A percentile compares a stretch with the other conserved stretches of the same genome.
These are phyloP conservation scores for Egretta garzetta DNA, from an alignment of 2,113 vertebrate species.

Conservation along the genomic window DNA sequence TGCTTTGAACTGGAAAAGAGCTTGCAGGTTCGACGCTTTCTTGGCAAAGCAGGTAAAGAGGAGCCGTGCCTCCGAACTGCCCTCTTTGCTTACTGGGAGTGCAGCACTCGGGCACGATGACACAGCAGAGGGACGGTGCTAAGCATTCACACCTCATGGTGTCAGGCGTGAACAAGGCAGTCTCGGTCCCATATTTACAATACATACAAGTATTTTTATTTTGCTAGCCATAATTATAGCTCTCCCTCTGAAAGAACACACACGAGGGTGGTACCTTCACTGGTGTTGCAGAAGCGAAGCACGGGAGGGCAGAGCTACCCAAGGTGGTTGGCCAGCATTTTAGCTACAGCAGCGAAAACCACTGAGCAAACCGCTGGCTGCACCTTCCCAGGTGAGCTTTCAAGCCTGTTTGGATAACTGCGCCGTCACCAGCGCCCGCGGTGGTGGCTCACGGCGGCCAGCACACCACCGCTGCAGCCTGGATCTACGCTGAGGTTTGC, in stretches of 20 bases:
- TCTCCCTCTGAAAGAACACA: neutral
- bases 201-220: neutral
- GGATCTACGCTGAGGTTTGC: neutral
- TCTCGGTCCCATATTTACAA: neutral
- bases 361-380: neutral
- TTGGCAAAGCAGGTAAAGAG: neutral
- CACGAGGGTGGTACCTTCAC: neutral
- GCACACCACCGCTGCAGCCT: neutral
- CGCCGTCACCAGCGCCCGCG: rapidly evolving
- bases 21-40: rapidly evolving
- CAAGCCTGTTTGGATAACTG: neutral
- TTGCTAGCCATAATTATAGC: neutral
- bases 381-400: neutral
- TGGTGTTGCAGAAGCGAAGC: neutral
- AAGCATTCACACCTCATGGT: neutral
- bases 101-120: neutral
- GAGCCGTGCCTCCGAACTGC: neutral
- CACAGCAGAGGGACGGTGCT: neutral
- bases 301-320: neutral
- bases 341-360: neutral
- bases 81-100: neutral
- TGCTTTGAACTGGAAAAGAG: neutral
- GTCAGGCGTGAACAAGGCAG: neutral
- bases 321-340: neutral
- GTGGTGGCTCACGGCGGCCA: neutral